phyloP scores from a whole-genome alignment of 2,888 invertebrate genomes.

The Pseudoips prasinana region DNA sequence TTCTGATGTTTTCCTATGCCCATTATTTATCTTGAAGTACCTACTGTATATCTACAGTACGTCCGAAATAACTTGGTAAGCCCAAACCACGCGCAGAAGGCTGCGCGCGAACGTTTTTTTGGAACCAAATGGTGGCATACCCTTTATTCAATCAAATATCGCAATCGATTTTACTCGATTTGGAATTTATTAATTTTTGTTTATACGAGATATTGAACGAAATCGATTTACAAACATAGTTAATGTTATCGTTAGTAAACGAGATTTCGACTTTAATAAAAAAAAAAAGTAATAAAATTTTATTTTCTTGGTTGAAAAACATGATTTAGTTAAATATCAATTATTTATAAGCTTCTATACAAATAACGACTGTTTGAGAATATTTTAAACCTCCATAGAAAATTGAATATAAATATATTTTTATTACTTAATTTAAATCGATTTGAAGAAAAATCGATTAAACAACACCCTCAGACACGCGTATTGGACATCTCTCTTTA shows the following conservation, averaged over 20 bases:
- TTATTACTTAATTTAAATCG: background rate
- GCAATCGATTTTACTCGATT: slow-evolving; percentile 1
- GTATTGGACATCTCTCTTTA: no score
- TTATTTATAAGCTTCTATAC: background rate
- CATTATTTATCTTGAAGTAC: slow-evolving; percentile 1
- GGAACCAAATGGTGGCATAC: slow-evolving; percentile 1
- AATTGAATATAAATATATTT: background rate
- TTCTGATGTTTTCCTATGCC: slow-evolving; percentile 2
- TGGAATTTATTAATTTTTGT: background rate
- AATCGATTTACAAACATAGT: background rate
- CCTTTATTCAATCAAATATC: background rate
- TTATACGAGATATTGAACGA: background rate
- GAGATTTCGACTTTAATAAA: background rate
- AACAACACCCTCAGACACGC: no score
- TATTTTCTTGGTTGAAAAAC: background rate
- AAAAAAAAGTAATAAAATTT: background rate
- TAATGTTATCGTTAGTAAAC: background rate
- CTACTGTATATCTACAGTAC: background rate
- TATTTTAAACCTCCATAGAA: background rate
- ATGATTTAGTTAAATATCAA: slow-evolving; percentile 1
- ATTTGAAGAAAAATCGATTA: background rate
- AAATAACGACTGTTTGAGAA: background rate
- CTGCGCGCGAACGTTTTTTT: background rate
- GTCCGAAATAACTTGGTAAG: background rate
- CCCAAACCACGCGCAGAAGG: background rate